Evolutionary conservation across 2,113 vertebrate genomes (phyloP).

Genomic region (Cinclus mexicanus): DNA sequence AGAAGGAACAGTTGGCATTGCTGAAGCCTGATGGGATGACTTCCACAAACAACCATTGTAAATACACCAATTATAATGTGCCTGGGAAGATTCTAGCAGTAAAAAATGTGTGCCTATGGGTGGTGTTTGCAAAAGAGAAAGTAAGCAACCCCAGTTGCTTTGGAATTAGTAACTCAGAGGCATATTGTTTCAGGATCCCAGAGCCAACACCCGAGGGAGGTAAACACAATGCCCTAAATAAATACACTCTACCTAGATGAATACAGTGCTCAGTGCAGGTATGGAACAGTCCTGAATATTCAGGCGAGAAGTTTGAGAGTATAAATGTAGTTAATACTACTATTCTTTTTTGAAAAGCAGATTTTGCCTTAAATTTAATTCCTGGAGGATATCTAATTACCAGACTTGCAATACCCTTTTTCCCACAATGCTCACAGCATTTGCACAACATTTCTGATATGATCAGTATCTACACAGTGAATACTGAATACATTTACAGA

Average conservation of each 20-base stretch:
- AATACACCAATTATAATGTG: conserved; percentile 16
- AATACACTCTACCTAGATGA: background rate
- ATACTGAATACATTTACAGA: background rate
- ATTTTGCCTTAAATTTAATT: background rate
- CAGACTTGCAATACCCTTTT: background rate
- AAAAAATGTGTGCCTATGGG: background rate
- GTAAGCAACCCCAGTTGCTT: background rate
- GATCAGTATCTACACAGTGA: background rate
- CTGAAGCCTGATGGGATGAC: background rate
- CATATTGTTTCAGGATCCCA: background rate
- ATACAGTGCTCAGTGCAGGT: background rate
- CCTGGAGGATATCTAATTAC: background rate
- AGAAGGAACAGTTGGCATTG: conserved; percentile 19
- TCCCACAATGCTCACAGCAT: background rate
- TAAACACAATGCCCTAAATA: background rate
- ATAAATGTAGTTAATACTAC: background rate
- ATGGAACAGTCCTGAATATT: background rate
- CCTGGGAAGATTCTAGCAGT: conserved; percentile 15
- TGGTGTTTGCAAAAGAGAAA: background rate
- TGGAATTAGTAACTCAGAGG: background rate
- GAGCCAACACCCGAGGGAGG: background rate
- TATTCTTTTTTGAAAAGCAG: background rate
- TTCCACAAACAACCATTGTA: conserved; percentile 6
- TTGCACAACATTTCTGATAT: background rate
- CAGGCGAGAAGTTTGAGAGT: background rate